Base-by-base conservation (phyloP, 2,113 vertebrate genomes). In the Noturus placidus region DNA sequence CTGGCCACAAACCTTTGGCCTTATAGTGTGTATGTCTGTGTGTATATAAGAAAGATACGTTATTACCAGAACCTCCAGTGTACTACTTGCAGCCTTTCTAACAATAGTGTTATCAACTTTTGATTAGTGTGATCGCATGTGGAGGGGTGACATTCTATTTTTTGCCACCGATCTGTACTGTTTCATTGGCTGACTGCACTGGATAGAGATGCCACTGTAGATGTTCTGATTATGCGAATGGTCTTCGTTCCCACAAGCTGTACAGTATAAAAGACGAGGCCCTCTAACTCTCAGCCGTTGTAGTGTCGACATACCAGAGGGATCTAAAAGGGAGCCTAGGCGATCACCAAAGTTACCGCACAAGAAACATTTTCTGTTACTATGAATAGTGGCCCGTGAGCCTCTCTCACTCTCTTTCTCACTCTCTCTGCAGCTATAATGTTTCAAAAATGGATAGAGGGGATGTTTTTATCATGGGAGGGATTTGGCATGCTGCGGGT, bases 231-330 rank as follows among this genome's bases (percentile, higher is more conserved):
- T 57, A 65, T 84, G 82, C 27, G 30, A 84, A 54, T 38, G 30
- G 42, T 42, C 74, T 84, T 78, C 82, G 61, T 89, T 89, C 88
- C 88, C 88, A 89, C 85, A 89, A 87, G 85, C 85, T 80, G 82
- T 88, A 86, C 83, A 82, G 88, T 82, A 80, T 79, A 84, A 87
- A 80, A 76, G 86, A 84, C 88, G 81, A 61, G 86, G 67, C 83
- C 69, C 88, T 86, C 86, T 74, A 81, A 78, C 76, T 61, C 89
- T 88, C 42, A 54, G 80, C 70, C 92, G 92, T 91, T 91, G 89
- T 91, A 91, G 90, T 92, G 93, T 94, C 94, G 93, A 92, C 95
- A 96, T 96, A 94, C 95, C 95, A 94, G 54, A 84, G 91, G 92
- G 89, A 91, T 92, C 89, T 89, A 92, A 91, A 93, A 88, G 92